Evolutionary conservation across 1,140 invertebrate genomes (phyloP), one percentile per base, ranked within the genome.

Genomic region (Zaprionus capensis): DNA sequence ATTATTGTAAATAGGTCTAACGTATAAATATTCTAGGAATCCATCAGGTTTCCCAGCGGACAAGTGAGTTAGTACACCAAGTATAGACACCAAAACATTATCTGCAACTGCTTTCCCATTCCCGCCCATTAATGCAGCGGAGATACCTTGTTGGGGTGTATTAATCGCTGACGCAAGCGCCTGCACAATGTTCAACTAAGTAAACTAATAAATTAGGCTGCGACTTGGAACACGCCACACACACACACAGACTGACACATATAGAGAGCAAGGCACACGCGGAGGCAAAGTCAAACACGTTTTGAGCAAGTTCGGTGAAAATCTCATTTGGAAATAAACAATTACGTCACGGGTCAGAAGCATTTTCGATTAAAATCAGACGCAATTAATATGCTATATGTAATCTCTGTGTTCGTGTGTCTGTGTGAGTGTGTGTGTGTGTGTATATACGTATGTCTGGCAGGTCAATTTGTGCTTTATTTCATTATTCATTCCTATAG

Each of bases 271-370:
- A 12, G 20, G 20, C 46, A 14, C 46, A 51, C 46, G 46, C 20
- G 46, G 46, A 51, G 46, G 46, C 46, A 24, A 46, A 46, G 41
- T 46, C 41, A 46, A 51, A 51, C 46, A 51, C 46, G 46, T 51
- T 51, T 51, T 9, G 20, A 49, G 46, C 46, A 22, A 20, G 17
- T 49, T 44, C 46, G 17, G 9, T 62, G 22, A 9, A 5, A 31
- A 44, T 62, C 59, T 62, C 59, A 62, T 58, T 36, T 66, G 55
- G 51, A 72, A 64, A 73, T 76, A 57, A 66, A 26, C 36, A 73
- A 51, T 73, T 73, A 77, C 70, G 71, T 73, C 64, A 73, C 67
- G 57, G 58, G 63, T 57, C 70, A 72, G 63, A 31, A 20, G 22
- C 44, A 68, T 63, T 61, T 46, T 7, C n/a, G 36, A 67, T 73